Base-by-base conservation (phyloP, 2,797 vertebrate species). In the Pangasius larnaudii region DNA sequence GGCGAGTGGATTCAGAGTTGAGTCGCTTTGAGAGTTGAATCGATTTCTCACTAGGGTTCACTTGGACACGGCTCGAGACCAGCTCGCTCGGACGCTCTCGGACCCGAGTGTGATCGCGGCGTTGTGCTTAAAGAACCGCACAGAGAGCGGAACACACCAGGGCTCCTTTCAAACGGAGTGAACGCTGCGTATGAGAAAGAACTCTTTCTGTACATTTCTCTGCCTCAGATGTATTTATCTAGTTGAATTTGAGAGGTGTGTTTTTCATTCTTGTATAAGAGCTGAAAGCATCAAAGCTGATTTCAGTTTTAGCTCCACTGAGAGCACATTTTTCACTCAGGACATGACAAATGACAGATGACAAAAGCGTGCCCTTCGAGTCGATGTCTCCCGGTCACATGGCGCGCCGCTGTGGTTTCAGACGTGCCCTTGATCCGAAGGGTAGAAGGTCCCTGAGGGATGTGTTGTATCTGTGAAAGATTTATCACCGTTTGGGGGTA, bases 281-380 rank as follows among this genome's bases (percentile, higher is more conserved):
- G 36, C 51, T 71, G n/a, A 53, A 85, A 71, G 33, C 19, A 71
- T 84, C 1, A 53, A 63, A 59, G 14, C 30, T 67, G 77, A 67
- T 86, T 78, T 75, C 36, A 78, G 42, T 61, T 49, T 58, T 56
- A 67, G n/a, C 61, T 30, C 3, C 27, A 65, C 24, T 22, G 61
- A 77, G 63, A 51, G 63, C 59, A 33, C 87, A 88, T 89, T 81
- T 65, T 59, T 91, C 87, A 84, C 61, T 22, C n/a, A 2, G 42
- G 42, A 84, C 46, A 51, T 51, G 81, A 83, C 61, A 67, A 65
- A 83, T 65, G 80, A 65, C 42, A 30, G 61, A 89, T 91, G 91
- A 92, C 92, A 90, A 89, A 92, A 92, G 86, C 80, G 89, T 90
- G 93, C 89, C 92, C 94, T 94, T 92, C 92, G 92, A 93, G 92